These are phyloP conservation scores for Buceros bicornis DNA, from an alignment of 2,797 vertebrate genomes.

Conservation along the genomic window DNA sequence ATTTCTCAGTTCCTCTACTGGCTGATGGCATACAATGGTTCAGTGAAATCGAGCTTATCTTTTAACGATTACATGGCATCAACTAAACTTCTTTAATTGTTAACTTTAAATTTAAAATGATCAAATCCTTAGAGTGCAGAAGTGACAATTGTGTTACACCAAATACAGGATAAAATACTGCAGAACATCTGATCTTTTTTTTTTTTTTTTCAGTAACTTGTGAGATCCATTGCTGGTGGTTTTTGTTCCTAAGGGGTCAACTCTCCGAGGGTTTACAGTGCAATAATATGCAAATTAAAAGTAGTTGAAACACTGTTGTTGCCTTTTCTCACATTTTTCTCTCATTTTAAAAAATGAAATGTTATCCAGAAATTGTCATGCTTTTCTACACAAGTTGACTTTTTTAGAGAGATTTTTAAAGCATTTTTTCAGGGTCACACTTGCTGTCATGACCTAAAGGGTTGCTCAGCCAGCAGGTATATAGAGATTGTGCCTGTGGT, in stretches of 20 bases:
- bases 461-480: background rate
- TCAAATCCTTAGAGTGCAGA: background rate
- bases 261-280: background rate
- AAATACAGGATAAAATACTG: background rate
- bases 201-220: background rate
- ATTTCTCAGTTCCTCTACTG: background rate
- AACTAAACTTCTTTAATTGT: background rate
- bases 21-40: background rate
- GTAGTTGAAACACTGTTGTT: background rate
- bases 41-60: background rate
- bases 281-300: background rate
- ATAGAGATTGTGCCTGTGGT: background rate
- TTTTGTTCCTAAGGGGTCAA: background rate
- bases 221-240: background rate
- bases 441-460: background rate
- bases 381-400: background rate
- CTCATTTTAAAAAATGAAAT: background rate
- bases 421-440: background rate
- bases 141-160: fast-evolving
- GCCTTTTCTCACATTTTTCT: background rate
- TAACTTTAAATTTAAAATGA: background rate
- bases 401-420: background rate
- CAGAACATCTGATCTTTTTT: background rate
- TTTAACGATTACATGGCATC: background rate
- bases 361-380: background rate